These are phyloP conservation scores for Julus scandinavius DNA, from an alignment of 2,888 invertebrate species.

Conservation along the genomic window DNA sequence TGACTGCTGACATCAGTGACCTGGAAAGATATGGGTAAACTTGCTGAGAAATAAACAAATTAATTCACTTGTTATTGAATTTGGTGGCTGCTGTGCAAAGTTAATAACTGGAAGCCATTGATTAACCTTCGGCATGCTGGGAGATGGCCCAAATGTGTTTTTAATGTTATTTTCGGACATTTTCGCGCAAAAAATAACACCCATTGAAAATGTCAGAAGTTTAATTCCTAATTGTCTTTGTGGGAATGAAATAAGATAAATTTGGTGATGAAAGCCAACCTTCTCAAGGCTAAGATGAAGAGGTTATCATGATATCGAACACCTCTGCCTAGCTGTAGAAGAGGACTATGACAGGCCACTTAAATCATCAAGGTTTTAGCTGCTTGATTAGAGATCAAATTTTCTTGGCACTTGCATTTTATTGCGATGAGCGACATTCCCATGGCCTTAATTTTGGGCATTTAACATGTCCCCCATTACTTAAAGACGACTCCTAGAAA, in stretches of 20 bases:
- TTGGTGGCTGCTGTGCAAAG: not conserved
- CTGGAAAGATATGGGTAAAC: not conserved
- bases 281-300: not conserved
- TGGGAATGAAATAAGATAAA: not conserved
- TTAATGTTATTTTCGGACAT: not conserved
- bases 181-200: not conserved
- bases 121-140: not conserved
- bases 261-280: not conserved
- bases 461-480: not conserved
- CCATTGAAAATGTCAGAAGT: not conserved
- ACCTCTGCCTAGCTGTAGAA: not conserved
- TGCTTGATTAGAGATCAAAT: not conserved
- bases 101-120: not conserved
- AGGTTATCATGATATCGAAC: not conserved
- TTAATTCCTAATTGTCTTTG: not conserved
- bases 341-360: not conserved
- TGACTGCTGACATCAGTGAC: not conserved
- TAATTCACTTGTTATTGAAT: not conserved
- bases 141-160: not conserved
- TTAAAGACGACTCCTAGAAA: not conserved
- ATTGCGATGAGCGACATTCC: not conserved
- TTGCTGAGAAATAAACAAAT: not conserved
- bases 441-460: slow-evolving; percentile 25
- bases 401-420: not conserved
- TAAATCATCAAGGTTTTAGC: slow-evolving; percentile 21